phyloP scores from a whole-genome alignment of 2,113 vertebrate genomes.

The Peucedramus taeniatus region DNA sequence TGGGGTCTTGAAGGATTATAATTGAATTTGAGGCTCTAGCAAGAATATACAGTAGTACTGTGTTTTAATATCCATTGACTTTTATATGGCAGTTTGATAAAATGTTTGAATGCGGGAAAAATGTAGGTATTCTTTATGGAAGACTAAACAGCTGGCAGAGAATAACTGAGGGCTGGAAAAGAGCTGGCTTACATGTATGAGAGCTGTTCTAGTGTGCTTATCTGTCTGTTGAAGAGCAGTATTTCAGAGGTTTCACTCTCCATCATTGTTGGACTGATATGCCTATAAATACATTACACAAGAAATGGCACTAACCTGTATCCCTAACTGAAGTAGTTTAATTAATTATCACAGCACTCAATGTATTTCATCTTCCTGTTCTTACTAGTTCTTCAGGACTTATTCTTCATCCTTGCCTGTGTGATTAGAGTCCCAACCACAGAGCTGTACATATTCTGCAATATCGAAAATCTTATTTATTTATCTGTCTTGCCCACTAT shows the following conservation, averaged over 20 bases:
- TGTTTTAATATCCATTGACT: conserved; percentile 45
- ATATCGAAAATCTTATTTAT: neutral
- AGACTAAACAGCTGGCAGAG: neutral
- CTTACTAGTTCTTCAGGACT: neutral
- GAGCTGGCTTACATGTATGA: neutral
- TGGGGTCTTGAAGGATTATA: conserved; percentile 31
- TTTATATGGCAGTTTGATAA: conserved; percentile 34
- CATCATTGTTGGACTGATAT: neutral
- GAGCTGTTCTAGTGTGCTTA: neutral
- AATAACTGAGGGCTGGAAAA: neutral
- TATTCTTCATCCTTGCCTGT: neutral
- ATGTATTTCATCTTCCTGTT: neutral
- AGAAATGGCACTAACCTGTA: neutral
- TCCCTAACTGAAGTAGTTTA: neutral
- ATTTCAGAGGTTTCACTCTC: neutral
- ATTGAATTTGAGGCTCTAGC: conserved; percentile 21
- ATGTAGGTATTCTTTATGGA: conserved; percentile 38
- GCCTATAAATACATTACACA: neutral
- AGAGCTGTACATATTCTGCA: neutral
- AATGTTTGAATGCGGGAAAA: neutral
- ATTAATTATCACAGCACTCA: neutral
- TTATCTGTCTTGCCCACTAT: neutral
- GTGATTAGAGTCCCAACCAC: neutral
- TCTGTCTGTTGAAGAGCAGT: neutral
- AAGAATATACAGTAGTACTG: conserved; percentile 13